Evolutionary conservation across 2,888 invertebrate species (phyloP), one percentile per base, ranked within the genome.

Genomic region (Chymomyza caudatula): DNA sequence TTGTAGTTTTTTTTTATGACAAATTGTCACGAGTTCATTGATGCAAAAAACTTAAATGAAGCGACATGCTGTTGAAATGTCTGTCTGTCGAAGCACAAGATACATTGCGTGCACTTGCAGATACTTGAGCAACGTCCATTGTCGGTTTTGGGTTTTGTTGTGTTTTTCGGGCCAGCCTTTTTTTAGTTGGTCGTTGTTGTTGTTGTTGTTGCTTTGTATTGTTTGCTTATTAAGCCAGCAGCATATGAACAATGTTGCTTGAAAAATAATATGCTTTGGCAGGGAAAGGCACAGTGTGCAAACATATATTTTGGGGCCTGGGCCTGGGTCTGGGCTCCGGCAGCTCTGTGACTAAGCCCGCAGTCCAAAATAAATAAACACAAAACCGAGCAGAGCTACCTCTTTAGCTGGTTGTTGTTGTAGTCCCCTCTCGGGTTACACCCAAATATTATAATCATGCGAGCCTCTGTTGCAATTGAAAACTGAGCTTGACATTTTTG

Each of bases 11-110:
- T 71, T 77, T 84, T 77, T 80, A 85, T 81, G 80, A 85, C 78
- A 85, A 82, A 82, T 83, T 83, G 83, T 83, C 83, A 85, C 86
- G 83, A 82, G 82, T 86, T 82, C 83, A 83, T 86, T 83, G 83
- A 83, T 82, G 83, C 86, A 86, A 86, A 76, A 72, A 83, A 82
- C 85, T 86, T 86, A 81, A 86, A 82, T 85, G 79, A 81, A 86
- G 86, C 86, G 86, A 84, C 82, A 83, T 86, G 80, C 75, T 85
- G 80, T 80, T 80, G 80, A 80, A 80, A 80, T 80, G 85, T 79
- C 77, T 82, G 83, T 82, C 67, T 78, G 85, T 76, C 85, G 66
- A 65, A 70, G 74, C 63, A 63, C 44, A 44, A 15, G 20, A 22
- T 49, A 56, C 51, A 63, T 67, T 63, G 67, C 67, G 59, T 62